phyloP scores from a whole-genome alignment of 2,888 invertebrate genomes.

The Dorcus hopei region DNA sequence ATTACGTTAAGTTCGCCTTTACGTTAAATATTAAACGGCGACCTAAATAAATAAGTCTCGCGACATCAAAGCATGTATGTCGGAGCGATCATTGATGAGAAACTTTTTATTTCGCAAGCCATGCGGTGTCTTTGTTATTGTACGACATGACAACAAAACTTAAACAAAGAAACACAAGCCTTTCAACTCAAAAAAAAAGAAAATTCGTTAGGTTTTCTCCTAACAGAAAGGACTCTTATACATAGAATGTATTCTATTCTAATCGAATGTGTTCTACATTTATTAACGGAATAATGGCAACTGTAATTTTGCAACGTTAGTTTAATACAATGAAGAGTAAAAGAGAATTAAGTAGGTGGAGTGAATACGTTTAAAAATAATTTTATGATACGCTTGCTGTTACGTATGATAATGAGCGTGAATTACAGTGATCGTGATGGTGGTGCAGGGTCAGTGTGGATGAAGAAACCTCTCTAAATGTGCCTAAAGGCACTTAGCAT shows the following conservation, averaged over 20 bases:
- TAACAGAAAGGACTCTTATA: not conserved
- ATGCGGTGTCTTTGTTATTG: too few species aligned
- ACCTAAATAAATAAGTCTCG: not conserved
- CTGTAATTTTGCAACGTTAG: constrained; percentile 19
- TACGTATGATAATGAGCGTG: constrained; percentile 27
- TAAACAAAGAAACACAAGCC: too few species aligned
- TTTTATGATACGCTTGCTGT: constrained; percentile 24
- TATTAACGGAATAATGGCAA: constrained; percentile 15
- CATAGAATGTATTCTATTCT: not conserved
- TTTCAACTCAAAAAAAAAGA: too few species aligned
- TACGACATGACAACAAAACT: too few species aligned
- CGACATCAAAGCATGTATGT: too few species aligned
- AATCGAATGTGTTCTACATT: not conserved
- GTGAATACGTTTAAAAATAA: constrained; percentile 23
- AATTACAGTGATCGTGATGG: constrained; percentile 26
- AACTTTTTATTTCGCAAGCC: too few species aligned
- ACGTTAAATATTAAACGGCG: not conserved
- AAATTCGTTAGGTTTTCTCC: not conserved
- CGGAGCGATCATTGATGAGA: too few species aligned
- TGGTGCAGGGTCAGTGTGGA: constrained; percentile 17
- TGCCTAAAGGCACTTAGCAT: constrained; percentile 20
- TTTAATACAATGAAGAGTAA: constrained; percentile 13
- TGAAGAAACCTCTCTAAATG: constrained; percentile 23
- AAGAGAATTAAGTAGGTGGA: constrained; percentile 16
- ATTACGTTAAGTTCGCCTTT: not conserved